phyloP scores from a whole-genome alignment of 2,888 invertebrate species.

The Diloba caeruleocephala region DNA sequence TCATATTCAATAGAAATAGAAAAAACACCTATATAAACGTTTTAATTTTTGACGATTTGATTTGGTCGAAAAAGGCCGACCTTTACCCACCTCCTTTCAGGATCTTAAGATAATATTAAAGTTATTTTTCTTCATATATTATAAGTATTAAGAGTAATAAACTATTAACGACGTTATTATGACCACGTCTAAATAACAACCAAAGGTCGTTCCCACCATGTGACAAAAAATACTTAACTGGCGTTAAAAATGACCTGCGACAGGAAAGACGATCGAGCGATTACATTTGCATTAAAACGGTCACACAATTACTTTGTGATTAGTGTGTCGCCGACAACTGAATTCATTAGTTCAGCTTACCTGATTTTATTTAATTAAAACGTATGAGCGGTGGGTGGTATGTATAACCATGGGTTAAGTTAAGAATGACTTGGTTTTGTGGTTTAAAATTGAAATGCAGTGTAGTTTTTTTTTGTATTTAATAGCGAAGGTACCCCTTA shows the following conservation, averaged over 20 bases:
- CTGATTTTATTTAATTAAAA: constrained; percentile 88
- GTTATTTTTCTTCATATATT: constrained; percentile 3
- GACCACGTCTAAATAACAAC: constrained; percentile 17
- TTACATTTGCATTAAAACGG: constrained; percentile 85
- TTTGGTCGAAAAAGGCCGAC: too few relatives aligned
- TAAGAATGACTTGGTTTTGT: constrained; percentile 33
- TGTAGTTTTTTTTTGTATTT: constrained; percentile 1
- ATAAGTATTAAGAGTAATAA: constrained; percentile 42
- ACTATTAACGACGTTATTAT: constrained; percentile 35
- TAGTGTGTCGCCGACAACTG: constrained; percentile 85
- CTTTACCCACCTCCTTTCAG: too few relatives aligned
- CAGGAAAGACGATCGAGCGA: constrained; percentile 66
- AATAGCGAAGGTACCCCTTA: too few relatives aligned
- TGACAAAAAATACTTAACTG: constrained; percentile 50
- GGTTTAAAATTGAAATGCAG: constrained; percentile 18
- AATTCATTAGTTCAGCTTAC: constrained; percentile 89
- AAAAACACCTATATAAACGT: too few relatives aligned
- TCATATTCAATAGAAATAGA: too few relatives aligned
- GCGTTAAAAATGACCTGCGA: constrained; percentile 49
- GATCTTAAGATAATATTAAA: too few relatives aligned
- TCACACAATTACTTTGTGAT: constrained; percentile 85
- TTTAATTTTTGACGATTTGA: too few relatives aligned
- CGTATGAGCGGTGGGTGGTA: constrained; percentile 36
- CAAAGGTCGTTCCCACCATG: constrained; percentile 56
- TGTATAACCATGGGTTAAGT: constrained; percentile 42